phyloP scores from a whole-genome alignment of 2,113 vertebrate species.

The Actenoides lindsayi region DNA sequence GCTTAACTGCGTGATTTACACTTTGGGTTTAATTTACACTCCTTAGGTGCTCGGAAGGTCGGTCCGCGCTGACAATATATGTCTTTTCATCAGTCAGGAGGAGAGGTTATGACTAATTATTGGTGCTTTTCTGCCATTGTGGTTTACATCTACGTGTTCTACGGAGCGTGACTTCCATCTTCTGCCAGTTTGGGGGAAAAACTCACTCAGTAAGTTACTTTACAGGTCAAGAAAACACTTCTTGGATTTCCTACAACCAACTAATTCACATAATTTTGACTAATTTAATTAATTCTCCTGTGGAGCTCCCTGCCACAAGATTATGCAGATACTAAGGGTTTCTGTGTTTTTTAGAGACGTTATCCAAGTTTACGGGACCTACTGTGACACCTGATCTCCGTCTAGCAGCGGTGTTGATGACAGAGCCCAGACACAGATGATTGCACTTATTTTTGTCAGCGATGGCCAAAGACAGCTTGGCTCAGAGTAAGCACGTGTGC shows the following conservation, averaged over 20 bases:
- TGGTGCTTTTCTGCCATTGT: background rate
- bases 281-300: background rate
- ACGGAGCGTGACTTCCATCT: background rate
- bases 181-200: background rate
- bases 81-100: background rate
- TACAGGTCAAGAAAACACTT: background rate
- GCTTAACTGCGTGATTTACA: slow-evolving; percentile 16
- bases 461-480: background rate
- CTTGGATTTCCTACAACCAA: background rate
- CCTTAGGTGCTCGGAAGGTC: background rate
- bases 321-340: background rate
- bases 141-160: background rate
- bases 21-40: background rate
- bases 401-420: background rate
- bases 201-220: background rate
- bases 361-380: background rate
- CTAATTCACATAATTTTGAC: background rate
- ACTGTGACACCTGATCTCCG: background rate
- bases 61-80: background rate
- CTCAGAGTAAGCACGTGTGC: background rate
- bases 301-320: background rate
- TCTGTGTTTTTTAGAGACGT: background rate
- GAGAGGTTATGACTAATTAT: background rate
- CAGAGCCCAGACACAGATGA: background rate
- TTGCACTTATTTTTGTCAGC: background rate